phyloP scores from a whole-genome alignment of 2,888 invertebrate species.

The Philaethria dido region DNA sequence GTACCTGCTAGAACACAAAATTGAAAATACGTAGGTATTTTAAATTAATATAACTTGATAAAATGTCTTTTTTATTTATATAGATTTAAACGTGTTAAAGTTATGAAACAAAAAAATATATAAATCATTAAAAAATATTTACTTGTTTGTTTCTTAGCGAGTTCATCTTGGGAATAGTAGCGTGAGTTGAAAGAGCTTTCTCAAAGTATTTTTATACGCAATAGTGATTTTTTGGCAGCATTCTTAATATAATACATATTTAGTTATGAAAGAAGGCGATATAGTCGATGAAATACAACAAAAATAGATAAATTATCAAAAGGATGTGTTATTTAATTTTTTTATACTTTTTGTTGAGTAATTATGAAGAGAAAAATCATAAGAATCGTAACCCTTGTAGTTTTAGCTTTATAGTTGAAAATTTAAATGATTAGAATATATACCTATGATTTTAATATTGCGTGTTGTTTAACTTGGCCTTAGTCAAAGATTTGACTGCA shows the following conservation, averaged over 20 bases:
- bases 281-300: neutral
- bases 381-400: neutral
- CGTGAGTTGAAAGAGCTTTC: neutral
- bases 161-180: neutral
- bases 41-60: slow-evolving; percentile 2
- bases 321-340: neutral
- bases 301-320: neutral
- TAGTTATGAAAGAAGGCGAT: neutral
- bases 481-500: slow-evolving; percentile 80
- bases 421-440: neutral
- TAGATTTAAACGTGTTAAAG: neutral
- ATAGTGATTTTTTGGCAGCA: neutral
- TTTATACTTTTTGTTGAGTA: neutral
- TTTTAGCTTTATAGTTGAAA: neutral
- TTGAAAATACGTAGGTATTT: slow-evolving; percentile 1
- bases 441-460: neutral
- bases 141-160: neutral
- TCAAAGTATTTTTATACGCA: neutral
- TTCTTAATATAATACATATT: neutral
- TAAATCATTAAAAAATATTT: neutral
- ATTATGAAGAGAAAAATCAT: neutral
- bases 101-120: neutral
- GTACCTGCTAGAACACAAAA: slow-evolving; percentile 9
- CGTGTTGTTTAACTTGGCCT: slow-evolving; percentile 27
- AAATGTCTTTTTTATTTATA: neutral